phyloP scores from a whole-genome alignment of 2,113 vertebrate species.

The Alaudala cheleensis region DNA sequence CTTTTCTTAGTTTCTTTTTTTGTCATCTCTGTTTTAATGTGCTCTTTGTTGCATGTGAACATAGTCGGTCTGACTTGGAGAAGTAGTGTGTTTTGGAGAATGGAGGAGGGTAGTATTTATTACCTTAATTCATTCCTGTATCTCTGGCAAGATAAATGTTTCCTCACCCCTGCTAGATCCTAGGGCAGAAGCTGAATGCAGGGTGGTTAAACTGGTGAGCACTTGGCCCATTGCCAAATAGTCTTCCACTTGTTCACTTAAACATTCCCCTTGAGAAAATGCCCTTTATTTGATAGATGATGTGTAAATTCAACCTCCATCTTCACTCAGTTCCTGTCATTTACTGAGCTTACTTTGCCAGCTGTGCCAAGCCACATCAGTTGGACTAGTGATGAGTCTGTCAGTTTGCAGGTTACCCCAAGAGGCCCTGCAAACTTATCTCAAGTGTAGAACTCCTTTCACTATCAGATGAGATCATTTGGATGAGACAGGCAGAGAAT shows the following conservation, averaged over 20 bases:
- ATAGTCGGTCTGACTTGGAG: neutral
- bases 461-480: neutral
- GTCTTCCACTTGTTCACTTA: constrained; percentile 58
- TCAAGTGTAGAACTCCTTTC: neutral
- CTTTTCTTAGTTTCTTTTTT: neutral
- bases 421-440: constrained; percentile 9
- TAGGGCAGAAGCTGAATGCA: constrained; percentile 36
- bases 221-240: constrained; percentile 42
- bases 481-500: neutral
- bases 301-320: constrained; percentile 67
- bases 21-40: neutral
- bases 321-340: constrained; percentile 56
- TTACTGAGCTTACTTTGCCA: constrained; percentile 32
- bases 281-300: constrained; percentile 46
- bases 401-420: neutral
- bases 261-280: constrained; percentile 67
- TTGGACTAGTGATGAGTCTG: neutral
- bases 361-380: constrained; percentile 24
- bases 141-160: neutral
- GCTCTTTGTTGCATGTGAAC: neutral
- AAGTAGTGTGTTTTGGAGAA: neutral
- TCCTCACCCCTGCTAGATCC: neutral
- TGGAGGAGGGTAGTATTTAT: neutral
- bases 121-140: neutral
- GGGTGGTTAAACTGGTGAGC: neutral